Conservation (phyloP, 2,888 invertebrate species). For the Acanthosepion pharaonis region DNA sequence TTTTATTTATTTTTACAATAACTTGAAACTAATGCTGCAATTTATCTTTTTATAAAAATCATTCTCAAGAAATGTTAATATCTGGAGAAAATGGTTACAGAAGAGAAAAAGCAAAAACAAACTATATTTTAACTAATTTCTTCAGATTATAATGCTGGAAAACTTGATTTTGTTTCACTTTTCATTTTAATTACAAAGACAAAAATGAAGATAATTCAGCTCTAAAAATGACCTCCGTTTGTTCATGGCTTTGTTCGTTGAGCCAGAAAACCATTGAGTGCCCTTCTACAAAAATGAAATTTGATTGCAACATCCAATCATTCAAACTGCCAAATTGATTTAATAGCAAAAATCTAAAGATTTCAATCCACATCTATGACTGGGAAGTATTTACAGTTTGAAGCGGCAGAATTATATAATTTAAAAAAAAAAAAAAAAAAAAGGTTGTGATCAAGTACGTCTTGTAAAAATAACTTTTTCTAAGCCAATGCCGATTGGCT, state of each 20-base stretch:
- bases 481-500: neutral
- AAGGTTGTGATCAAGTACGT: neutral
- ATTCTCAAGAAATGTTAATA: neutral
- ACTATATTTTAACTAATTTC: neutral
- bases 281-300: neutral
- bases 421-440: neutral
- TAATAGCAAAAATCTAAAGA: neutral
- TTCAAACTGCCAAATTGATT: neutral
- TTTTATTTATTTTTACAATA: neutral
- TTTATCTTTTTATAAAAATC: neutral
- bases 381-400: neutral
- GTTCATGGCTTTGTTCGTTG: neutral
- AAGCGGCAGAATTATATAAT: neutral
- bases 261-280: neutral
- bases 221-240: neutral
- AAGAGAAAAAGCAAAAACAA: neutral
- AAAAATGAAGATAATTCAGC: neutral
- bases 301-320: neutral
- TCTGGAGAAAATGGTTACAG: neutral
- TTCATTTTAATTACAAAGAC: neutral
- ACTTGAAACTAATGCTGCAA: neutral
- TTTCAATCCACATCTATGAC: neutral
- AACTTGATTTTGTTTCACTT: neutral
- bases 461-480: neutral
- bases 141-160: neutral